These are phyloP conservation scores for Megalops cyprinoides DNA, from an alignment of 2,797 vertebrate genomes.

Conservation along the genomic window DNA sequence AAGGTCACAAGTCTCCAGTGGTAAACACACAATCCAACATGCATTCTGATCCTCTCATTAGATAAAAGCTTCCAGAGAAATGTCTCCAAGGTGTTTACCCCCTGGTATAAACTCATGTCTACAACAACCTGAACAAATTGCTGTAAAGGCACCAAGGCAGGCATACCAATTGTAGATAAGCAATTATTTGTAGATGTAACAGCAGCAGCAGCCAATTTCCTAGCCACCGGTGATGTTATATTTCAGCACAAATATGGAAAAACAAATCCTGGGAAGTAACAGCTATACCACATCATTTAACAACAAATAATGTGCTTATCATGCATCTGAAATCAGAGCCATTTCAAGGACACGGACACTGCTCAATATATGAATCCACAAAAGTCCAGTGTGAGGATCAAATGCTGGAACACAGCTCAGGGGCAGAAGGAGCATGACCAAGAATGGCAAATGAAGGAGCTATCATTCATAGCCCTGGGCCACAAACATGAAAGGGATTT, in stretches of 20 bases:
- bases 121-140: conserved; percentile 11
- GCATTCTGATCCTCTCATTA: not conserved
- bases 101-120: not conserved
- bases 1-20: not conserved
- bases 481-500: not conserved
- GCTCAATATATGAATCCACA: not conserved
- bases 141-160: not conserved
- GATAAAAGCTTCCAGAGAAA: not conserved
- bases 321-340: not conserved
- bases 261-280: not conserved
- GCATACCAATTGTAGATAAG: not conserved
- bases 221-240: not conserved
- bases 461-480: not conserved
- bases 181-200: not conserved
- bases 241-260: not conserved
- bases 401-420: not conserved
- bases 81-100: not conserved
- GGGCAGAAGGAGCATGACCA: not conserved
- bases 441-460: not conserved
- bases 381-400: not conserved
- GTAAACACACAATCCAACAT: not conserved
- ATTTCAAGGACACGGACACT: not conserved
- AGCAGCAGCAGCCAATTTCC: not conserved
- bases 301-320: too few relatives aligned
- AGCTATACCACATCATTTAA: not conserved